These are phyloP conservation scores for Oreochromis spilurus DNA, from an alignment of 2,113 vertebrate species.

Conservation along the genomic window DNA sequence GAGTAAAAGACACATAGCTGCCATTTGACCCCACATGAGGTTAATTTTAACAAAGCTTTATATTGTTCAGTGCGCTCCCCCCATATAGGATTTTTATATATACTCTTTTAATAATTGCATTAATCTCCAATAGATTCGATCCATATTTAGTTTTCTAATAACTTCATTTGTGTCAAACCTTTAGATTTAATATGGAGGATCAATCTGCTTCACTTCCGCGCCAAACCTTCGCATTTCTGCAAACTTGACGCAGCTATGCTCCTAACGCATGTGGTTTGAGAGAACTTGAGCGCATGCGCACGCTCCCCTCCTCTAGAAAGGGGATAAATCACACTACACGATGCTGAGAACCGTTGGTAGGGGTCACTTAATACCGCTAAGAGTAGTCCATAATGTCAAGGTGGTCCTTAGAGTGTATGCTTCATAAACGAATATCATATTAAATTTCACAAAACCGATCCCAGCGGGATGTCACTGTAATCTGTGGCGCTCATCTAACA, in stretches of 20 bases:
- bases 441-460: background rate
- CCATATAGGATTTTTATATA: background rate
- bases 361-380: slow-evolving; percentile 7
- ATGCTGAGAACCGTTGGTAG: slow-evolving; percentile 8
- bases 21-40: background rate
- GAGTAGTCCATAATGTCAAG: background rate
- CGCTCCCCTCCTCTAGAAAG: background rate
- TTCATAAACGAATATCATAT: background rate
- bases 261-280: slow-evolving; percentile 54
- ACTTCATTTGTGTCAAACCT: background rate
- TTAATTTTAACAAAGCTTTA: background rate
- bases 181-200: background rate
- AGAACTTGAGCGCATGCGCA: slow-evolving; percentile 58
- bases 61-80: background rate
- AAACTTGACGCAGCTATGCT: background rate
- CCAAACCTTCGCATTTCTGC: fast-evolving
- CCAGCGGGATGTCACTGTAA: background rate
- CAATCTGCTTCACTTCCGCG: background rate
- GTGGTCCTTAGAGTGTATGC: background rate
- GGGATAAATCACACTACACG: slow-evolving; percentile 21
- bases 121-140: background rate
- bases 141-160: background rate
- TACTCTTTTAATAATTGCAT: background rate
- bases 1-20: background rate
- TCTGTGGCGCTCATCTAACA: background rate